Base-by-base conservation (phyloP, 2,888 invertebrate genomes). In the Epinotia bilunana region DNA sequence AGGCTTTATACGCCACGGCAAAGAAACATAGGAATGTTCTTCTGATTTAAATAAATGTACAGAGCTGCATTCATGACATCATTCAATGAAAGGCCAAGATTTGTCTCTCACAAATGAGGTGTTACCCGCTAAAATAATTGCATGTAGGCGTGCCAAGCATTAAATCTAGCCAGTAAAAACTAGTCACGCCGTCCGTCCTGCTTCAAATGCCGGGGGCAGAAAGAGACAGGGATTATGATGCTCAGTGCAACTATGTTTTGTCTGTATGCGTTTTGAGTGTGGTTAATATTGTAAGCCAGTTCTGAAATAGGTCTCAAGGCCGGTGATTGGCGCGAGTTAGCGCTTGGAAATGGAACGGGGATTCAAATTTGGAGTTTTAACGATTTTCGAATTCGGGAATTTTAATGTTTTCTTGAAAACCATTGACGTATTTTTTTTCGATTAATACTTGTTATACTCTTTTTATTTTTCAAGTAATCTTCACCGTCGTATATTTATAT, bases 281-380 rank as follows among this genome's bases (percentile, higher is more conserved):
- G 67, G 39, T 71, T 75, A 72, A 72, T 43, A 75, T 75, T 67
- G 72, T 72, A 67, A 75, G 72, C 72, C 75, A 55, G 75, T 67
- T 75, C 77, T 76, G 76, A 76, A 77, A 76, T 71, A 74, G 76
- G 69, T 58, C 68, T 72, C 76, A 77, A 77, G 77, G 77, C 77
- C 77, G 55, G 76, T 57, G 76, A 76, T 76, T 76, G 76, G 71
- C 60, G 60, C 68, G 73, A 69, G 70, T 58, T 65, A 71, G 62
- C 73, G 39, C 63, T 74, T 71, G 53, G n/a, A 74, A 74, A 72
- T 67, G 71, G 67, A 67, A 72, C 74, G 60, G 58, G 39, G 61
- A 67, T 74, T 74, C 46, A 23, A 71, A 75, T 75, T 72, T 72
- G 65, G 71, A 67, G 60, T 58, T 28, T 60, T 13, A 18, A 33